Evolutionary conservation across 2,797 vertebrate genomes (phyloP).

Genomic region (Centroberyx gerrardi): DNA sequence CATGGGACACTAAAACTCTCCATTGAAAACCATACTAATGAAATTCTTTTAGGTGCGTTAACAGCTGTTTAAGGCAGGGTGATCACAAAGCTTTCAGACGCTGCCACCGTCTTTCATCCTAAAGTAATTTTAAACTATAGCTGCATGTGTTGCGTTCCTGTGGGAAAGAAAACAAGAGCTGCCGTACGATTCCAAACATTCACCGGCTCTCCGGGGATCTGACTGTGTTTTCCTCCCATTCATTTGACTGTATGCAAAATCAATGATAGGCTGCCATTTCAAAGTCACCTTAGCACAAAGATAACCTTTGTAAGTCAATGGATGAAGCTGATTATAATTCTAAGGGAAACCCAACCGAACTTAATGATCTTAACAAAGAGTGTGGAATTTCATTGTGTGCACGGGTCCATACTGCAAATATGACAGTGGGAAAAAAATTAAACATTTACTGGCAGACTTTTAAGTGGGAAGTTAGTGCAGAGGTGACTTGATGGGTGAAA

Average conservation of each 20-base stretch:
- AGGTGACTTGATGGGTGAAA: too few species aligned
- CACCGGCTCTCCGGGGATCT: constrained; percentile 28
- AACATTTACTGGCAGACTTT: too few species aligned
- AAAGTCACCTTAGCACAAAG: background rate
- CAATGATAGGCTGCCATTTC: constrained; percentile 3
- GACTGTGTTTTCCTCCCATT: constrained; percentile 40
- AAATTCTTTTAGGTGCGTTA: constrained; percentile 21
- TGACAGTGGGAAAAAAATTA: too few species aligned
- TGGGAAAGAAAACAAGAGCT: constrained; percentile 44
- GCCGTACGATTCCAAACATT: constrained; percentile 31
- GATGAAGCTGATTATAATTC: constrained; percentile 1
- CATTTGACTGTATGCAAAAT: constrained; percentile 34
- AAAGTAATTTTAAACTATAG: constrained; percentile 17
- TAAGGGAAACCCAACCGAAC: background rate
- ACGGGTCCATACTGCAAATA: too few species aligned
- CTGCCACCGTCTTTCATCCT: constrained; percentile 32
- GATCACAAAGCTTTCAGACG: constrained; percentile 22
- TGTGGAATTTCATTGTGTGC: background rate
- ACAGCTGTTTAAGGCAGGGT: constrained; percentile 22
- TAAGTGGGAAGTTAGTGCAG: too few species aligned
- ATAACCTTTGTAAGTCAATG: background rate
- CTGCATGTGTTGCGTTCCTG: constrained; percentile 26
- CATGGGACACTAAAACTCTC: too few species aligned
- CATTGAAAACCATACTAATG: too few species aligned
- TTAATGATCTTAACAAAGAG: background rate